A percentile compares a stretch with the other conserved stretches of the same genome.
Evolutionary conservation across 2,888 invertebrate genomes (phyloP).

Genomic region (Chrysopilus asiliformis): DNA sequence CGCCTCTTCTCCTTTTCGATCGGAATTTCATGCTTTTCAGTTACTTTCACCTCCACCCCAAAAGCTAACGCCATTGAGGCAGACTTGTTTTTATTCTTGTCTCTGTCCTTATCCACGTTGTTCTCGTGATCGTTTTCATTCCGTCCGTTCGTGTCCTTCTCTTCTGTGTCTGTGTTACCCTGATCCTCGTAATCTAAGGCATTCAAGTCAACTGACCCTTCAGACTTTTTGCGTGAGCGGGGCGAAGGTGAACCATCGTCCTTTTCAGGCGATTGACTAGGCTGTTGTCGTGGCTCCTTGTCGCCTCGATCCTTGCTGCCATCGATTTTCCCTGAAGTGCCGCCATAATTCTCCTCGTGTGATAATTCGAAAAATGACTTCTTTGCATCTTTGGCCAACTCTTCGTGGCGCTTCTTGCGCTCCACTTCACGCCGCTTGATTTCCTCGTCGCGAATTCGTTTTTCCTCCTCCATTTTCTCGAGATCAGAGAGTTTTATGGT

Average conservation of each 20-base stretch:
- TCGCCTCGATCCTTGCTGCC: slow-evolving; percentile 38
- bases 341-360: slow-evolving; percentile 33
- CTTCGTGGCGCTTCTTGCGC: slow-evolving; percentile 41
- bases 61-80: slow-evolving; percentile 44
- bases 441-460: slow-evolving; percentile 45
- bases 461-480: slow-evolving; percentile 58
- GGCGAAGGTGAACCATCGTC: neutral
- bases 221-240: slow-evolving; percentile 6
- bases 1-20: neutral
- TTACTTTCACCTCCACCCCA: slow-evolving; percentile 38
- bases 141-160: slow-evolving; percentile 13
- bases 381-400: slow-evolving; percentile 36
- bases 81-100: slow-evolving; percentile 23
- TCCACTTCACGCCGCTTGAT: slow-evolving; percentile 41
- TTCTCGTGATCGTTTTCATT: neutral
- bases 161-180: slow-evolving; percentile 39
- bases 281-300: slow-evolving; percentile 28
- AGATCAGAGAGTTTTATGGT: slow-evolving; percentile 72
- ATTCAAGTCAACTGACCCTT: slow-evolving; percentile 47
- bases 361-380: slow-evolving; percentile 35
- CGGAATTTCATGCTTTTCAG: slow-evolving; percentile 3
- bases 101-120: too few relatives aligned
- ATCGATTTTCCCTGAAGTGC: slow-evolving; percentile 1
- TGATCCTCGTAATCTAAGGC: slow-evolving; percentile 60
- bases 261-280: slow-evolving; percentile 8